Base-by-base conservation (phyloP, 2,888 invertebrate genomes). In the Cosmorhoe ocellata region DNA sequence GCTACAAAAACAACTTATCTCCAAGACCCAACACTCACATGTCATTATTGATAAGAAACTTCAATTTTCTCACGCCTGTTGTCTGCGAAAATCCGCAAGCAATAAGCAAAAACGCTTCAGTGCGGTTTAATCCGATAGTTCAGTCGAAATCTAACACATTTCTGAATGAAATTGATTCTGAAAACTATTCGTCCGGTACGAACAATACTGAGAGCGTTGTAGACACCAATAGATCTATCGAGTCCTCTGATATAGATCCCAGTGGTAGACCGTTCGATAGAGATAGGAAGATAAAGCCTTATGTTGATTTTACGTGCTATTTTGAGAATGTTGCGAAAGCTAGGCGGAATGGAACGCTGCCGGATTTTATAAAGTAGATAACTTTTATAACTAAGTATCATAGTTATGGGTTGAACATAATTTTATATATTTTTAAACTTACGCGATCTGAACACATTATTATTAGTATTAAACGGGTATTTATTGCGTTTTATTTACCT, bases 241-340 rank as follows among this genome's bases (percentile, higher is more conserved):
- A 88, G 41, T 84, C 85, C 1, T 85, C 85, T 0, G 89, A 89
- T 67, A 79, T 85, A 0, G 85, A 88, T 64, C 81, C 86, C 1
- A 75, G 56, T n/a, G 74, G 73, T 0, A 67, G 79, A 27, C 74
- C 76, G 22, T 81, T 77, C 30, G 94, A 95, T 66, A 92, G 91
- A 61, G 93, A 95, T 69, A 92, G 93, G 13, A 92, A 92, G 69
- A 94, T 97, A 1, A 92, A 93, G 44, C 92, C 96, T 0, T 97
- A 98, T 73, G 96, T 98, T 0, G 95, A 96, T 78, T 98, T 98
- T 78, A 90, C 93, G 0, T 94, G 94, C 67, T 98, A 95, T 84
- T 96, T 93, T 65, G 91, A 91, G 51, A 95, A 94, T 70, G 92
- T 95, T 0, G 93, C 94, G 30, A 92, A 91, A 57, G 94, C 94